phyloP scores from a whole-genome alignment of 1,140 invertebrate species.

The Acromyrmex echinatior region DNA sequence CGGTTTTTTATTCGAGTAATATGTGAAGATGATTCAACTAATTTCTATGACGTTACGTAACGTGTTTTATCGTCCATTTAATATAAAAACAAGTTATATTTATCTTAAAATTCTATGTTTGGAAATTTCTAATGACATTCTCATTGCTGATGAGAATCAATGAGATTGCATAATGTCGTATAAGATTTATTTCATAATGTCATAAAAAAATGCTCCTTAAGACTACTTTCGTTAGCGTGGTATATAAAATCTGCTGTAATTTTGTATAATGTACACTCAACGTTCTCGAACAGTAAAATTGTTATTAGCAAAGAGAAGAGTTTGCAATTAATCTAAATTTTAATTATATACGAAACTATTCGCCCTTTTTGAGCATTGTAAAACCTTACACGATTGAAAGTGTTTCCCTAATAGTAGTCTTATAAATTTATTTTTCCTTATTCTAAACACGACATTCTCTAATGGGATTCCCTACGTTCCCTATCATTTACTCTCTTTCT shows the following conservation, averaged over 20 bases:
- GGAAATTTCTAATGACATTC: not conserved
- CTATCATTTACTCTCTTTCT: not conserved
- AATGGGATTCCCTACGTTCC: constrained; percentile 37
- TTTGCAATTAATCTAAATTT: constrained; percentile 21
- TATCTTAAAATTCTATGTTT: not conserved
- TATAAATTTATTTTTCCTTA: constrained; percentile 49
- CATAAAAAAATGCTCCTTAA: not conserved
- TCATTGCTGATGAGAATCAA: not conserved
- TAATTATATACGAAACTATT: not conserved
- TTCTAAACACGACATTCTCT: not conserved
- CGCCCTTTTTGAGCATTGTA: not conserved
- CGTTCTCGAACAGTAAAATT: not conserved
- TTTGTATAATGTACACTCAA: not conserved
- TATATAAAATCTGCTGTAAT: not conserved
- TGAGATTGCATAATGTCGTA: not conserved
- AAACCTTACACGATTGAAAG: not conserved
- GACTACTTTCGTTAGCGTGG: not conserved
- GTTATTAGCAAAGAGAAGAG: not conserved
- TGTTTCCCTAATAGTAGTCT: not conserved
- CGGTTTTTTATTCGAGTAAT: not conserved
- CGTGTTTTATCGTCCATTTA: not conserved
- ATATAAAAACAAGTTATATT: not conserved
- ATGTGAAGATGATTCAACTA: not conserved
- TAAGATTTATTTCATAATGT: constrained; percentile 11
- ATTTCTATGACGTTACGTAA: not conserved